Conservation (phyloP, 2,113 vertebrate genomes). For the Platichthys stellatus region DNA sequence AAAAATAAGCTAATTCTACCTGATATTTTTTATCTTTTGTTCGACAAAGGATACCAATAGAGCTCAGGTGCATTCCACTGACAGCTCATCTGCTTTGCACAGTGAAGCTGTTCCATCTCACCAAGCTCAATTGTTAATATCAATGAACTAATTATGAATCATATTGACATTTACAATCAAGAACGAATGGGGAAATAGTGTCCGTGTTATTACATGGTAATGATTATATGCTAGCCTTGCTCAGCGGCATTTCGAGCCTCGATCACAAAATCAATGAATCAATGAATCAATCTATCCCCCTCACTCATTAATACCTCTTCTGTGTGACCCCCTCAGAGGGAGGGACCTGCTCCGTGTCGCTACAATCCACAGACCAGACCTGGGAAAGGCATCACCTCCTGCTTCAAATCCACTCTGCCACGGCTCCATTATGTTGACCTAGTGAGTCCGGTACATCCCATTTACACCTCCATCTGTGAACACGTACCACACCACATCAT, state of each 20-base stretch:
- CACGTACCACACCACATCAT: neutral
- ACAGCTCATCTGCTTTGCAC: no score
- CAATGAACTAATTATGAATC: neutral
- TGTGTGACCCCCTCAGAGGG: conserved; percentile 71
- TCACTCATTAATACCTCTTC: neutral
- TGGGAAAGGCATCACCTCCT: conserved; percentile 78
- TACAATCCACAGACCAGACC: conserved; percentile 75
- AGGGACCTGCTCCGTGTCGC: conserved; percentile 84
- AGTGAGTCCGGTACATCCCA: conserved; percentile 73
- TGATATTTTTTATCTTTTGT: no score
- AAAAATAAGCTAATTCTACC: no score
- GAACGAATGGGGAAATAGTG: neutral
- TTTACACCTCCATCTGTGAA: neutral
- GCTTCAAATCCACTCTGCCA: conserved; percentile 85
- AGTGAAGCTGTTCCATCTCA: no score
- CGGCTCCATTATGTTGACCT: conserved; percentile 72
- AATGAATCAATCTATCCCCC: neutral
- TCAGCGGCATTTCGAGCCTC: neutral
- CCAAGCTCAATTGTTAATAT: no score
- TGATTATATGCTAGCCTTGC: neutral
- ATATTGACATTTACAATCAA: neutral
- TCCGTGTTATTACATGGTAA: neutral
- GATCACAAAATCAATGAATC: neutral
- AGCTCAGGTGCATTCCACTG: no score
- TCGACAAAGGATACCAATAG: no score